Conservation (phyloP, 1,140 invertebrate genomes). For the Ceratina calcarata region DNA sequence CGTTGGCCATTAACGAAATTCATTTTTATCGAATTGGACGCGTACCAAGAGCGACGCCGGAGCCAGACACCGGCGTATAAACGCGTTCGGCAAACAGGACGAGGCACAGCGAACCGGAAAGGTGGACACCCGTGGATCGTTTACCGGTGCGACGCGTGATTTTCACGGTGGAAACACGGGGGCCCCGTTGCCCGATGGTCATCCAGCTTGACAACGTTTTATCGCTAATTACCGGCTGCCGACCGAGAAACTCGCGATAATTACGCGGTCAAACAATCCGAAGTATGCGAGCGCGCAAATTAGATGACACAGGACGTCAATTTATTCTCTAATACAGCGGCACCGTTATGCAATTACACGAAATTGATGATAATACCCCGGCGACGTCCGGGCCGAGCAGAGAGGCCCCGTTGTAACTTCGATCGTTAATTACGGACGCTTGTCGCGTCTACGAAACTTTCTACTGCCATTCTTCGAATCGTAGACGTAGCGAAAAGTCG, state of each 20-base stretch:
- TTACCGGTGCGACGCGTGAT: constrained; percentile 10
- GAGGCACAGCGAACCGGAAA: neutral
- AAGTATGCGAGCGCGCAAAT: constrained; percentile 47
- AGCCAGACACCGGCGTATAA: neutral
- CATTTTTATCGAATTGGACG: constrained; percentile 33
- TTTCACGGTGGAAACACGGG: neutral
- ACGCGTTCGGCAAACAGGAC: neutral
- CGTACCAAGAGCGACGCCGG: neutral
- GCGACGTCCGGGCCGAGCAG: neutral
- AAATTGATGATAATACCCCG: constrained; percentile 41
- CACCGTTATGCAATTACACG: constrained; percentile 43
- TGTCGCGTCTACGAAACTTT: constrained; percentile 39
- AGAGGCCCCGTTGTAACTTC: constrained; percentile 19
- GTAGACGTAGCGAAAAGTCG: neutral
- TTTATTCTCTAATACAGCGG: constrained; percentile 40
- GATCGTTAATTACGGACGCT: constrained; percentile 43
- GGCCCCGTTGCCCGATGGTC: neutral
- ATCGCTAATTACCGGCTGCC: constrained; percentile 39
- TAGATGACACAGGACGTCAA: constrained; percentile 49
- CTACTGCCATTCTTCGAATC: constrained; percentile 27
- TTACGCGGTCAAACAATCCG: constrained; percentile 45
- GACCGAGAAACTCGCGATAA: constrained; percentile 42
- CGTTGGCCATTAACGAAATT: constrained; percentile 28
- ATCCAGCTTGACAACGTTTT: constrained; percentile 38
- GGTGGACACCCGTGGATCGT: neutral